phyloP scores from a whole-genome alignment of 2,797 vertebrate species.

The Argya squamiceps region DNA sequence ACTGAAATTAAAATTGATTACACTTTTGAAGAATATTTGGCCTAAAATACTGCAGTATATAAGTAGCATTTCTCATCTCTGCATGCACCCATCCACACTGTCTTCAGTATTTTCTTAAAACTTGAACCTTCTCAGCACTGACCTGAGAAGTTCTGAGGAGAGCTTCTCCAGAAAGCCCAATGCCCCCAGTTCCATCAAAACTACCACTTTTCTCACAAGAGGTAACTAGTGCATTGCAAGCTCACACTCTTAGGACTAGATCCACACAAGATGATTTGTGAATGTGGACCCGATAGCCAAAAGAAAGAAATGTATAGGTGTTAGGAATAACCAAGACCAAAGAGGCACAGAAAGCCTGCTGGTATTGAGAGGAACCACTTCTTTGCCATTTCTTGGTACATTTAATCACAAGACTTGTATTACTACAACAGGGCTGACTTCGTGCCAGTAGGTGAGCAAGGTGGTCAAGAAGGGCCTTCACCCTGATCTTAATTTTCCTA shows the following conservation, averaged over 20 bases:
- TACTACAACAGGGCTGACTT: neutral
- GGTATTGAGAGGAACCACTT: neutral
- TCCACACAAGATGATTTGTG: neutral
- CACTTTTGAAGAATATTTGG: neutral
- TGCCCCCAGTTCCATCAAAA: neutral
- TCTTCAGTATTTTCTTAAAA: neutral
- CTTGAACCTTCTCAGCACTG: neutral
- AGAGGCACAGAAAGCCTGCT: neutral
- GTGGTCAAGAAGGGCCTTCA: neutral
- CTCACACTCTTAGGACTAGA: neutral
- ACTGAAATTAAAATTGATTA: neutral
- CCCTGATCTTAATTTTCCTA: neutral
- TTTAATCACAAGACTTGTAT: neutral
- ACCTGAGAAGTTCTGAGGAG: neutral
- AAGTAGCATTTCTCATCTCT: neutral
- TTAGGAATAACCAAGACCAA: neutral
- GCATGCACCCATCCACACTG: accelerated
- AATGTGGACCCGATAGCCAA: neutral
- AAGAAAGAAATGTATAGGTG: neutral
- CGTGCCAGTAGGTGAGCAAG: neutral
- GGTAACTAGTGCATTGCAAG: neutral
- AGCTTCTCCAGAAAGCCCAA: neutral
- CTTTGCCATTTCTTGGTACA: neutral
- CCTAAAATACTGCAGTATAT: neutral
- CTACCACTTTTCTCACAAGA: neutral